Evolutionary conservation across 53 echinoderm and acorn worm genomes (phyloP).

Genomic region (Mesocentrotus franciscanus): DNA sequence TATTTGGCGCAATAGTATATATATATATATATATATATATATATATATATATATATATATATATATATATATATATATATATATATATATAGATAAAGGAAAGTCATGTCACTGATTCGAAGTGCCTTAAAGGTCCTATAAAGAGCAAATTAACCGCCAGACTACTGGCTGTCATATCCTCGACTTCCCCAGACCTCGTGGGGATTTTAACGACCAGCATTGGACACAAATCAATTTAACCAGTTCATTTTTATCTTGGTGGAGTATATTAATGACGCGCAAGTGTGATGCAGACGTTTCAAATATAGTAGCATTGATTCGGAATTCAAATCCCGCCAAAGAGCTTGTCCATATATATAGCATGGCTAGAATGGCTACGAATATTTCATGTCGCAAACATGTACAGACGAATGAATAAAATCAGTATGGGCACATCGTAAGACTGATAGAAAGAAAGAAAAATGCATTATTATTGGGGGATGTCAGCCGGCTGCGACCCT

Average conservation of each 20-base stretch:
- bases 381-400: neutral
- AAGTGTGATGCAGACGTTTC: conserved; percentile 30
- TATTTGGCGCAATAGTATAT: too few species aligned
- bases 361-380: neutral
- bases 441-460: too few species aligned
- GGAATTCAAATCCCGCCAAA: conserved; percentile 34
- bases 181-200: neutral
- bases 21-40: too few species aligned
- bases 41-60: too few species aligned
- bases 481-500: too few species aligned
- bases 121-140: too few species aligned
- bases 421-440: neutral
- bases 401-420: neutral
- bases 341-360: neutral
- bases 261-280: conserved; percentile 25
- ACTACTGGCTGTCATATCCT: neutral
- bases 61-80: too few species aligned
- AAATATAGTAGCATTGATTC: conserved; percentile 18
- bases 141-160: conserved; percentile 20
- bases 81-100: too few species aligned
- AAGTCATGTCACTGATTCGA: too few species aligned
- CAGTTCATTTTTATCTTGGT: conserved; percentile 4
- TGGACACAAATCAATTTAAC: conserved; percentile 55
- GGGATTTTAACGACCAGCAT: conserved; percentile 35
- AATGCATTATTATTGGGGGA: too few species aligned